These are phyloP conservation scores for Lepidocolaptes lacrymiger DNA, from an alignment of 2,797 vertebrate genomes.

Conservation along the genomic window DNA sequence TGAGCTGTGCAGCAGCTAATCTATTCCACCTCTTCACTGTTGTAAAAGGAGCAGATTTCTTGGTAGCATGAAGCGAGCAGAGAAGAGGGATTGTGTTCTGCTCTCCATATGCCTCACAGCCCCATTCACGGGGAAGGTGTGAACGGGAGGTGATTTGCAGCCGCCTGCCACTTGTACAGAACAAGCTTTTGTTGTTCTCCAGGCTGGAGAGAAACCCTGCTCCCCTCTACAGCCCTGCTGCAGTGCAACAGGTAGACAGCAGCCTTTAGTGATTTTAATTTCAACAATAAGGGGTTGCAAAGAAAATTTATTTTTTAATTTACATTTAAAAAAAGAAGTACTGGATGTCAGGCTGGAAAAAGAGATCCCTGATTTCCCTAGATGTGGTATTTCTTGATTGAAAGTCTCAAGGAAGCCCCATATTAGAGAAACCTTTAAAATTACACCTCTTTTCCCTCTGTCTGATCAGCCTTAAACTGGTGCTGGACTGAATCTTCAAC, in stretches of 20 bases:
- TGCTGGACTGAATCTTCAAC: fast-evolving
- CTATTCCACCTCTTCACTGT: conserved; percentile 38
- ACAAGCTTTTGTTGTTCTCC: conserved; percentile 20
- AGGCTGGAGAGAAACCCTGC: neutral
- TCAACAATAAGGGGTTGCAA: neutral
- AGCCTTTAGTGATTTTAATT: neutral
- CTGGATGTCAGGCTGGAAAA: neutral
- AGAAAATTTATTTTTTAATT: neutral
- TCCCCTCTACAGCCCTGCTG: neutral
- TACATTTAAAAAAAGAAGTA: neutral
- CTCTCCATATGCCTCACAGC: conserved; percentile 19
- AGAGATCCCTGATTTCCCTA: neutral
- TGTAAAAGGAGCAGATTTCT: conserved; percentile 31
- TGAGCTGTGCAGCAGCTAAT: neutral
- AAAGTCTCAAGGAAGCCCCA: neutral
- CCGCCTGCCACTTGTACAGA: neutral
- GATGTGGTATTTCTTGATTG: fast-evolving
- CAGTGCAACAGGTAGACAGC: neutral
- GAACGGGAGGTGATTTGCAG: conserved; percentile 26
- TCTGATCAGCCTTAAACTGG: neutral
- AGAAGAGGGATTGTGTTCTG: conserved; percentile 26
- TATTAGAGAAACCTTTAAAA: neutral
- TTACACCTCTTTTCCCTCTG: neutral
- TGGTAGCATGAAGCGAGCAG: neutral
- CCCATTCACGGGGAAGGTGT: conserved; percentile 10